Evolutionary conservation across 2,797 vertebrate genomes (phyloP).

Genomic region (Chrysocyon brachyurus): DNA sequence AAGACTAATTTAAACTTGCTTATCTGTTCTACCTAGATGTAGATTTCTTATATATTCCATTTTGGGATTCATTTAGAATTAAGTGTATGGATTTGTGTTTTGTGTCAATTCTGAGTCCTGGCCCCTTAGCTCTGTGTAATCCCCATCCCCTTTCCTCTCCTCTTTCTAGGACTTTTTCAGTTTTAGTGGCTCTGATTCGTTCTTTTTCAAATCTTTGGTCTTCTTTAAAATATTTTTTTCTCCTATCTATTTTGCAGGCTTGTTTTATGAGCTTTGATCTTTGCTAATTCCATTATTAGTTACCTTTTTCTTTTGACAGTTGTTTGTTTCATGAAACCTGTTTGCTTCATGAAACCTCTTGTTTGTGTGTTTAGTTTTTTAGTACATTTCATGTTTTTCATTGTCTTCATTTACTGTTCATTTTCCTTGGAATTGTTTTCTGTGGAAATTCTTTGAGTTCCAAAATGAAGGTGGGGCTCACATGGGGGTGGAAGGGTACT

Average conservation of each 20-base stretch:
- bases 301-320: neutral
- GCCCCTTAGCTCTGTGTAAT: neutral
- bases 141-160: fast-evolving
- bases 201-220: neutral
- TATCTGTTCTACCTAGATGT: neutral
- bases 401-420: neutral
- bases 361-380: neutral
- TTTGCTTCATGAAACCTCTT: neutral
- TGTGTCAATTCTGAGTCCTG: neutral
- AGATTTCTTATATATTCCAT: neutral
- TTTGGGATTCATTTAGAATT: slow-evolving; percentile 7
- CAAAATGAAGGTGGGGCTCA: neutral
- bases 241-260: neutral
- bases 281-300: neutral
- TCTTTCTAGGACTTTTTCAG: neutral
- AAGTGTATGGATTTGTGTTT: neutral
- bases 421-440: neutral
- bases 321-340: slow-evolving; percentile 4
- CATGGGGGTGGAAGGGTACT: neutral
- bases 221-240: neutral
- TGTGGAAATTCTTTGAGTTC: slow-evolving; percentile 12
- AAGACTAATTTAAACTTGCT: neutral
- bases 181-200: neutral
- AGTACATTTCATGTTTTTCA: neutral
- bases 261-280: neutral